Evolutionary conservation across 2,797 vertebrate species (phyloP), one percentile per base, ranked within the genome.

Genomic region (Pogonophryne albipinna): DNA sequence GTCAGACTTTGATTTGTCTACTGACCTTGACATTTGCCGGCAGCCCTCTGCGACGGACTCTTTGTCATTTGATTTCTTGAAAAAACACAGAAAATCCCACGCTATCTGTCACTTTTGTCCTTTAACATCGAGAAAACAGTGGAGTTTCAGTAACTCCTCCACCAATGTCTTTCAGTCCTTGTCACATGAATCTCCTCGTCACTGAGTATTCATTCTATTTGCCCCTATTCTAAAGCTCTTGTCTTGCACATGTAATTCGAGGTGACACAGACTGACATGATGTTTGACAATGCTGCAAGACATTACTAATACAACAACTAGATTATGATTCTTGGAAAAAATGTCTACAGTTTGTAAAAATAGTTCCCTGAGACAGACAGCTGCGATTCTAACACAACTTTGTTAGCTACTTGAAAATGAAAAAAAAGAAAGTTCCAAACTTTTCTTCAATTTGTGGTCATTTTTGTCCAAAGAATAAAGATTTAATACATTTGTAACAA

Each of bases 111-210:
- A 86, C 76, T 47, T 71, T 76, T 76, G 78, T 86, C 76, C 82
- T 86, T 76, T 74, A 38, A 38, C 70, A 52, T 53, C 12, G 52
- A 49, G 50, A 64, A 81, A 72, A 71, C 45, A 44, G 73, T 42
- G 7, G 81, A 90, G 87, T 91, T 91, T 87, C 84, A 77, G 70
- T 71, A 87, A 90, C 82, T 90, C 86, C 87, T 80, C 77, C 79
- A 44, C 57, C 82, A 49, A 20, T 75, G 42, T 80, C 74, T 69
- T 20, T 82, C 62, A 14, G 50, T 74, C 55, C 64, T 55, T 73
- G 69, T 81, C 83, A 38, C 45, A n/a, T 42, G 11, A 23, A 53
- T 76, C 74, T 75, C 55, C 58, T 56, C 53, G 65, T 78, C 76
- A 57, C 46, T 45, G 34, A 38, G 34, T 38, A 38, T 9, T 0